These are phyloP conservation scores for Pterocles orientalis DNA, from an alignment of 2,113 vertebrate species.

Conservation along the genomic window DNA sequence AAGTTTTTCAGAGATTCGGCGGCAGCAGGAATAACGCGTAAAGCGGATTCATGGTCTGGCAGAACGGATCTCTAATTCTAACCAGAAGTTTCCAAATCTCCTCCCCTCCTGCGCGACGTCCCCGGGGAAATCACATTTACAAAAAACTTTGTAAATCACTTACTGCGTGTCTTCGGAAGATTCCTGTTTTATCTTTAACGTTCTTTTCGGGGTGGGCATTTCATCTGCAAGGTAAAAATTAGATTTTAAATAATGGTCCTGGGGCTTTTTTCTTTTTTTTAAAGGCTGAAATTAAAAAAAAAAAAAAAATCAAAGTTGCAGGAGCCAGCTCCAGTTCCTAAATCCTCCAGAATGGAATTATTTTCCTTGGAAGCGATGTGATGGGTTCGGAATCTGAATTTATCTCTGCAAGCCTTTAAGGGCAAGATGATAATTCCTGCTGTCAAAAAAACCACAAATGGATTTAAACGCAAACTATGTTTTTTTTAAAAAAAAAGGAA, in stretches of 20 bases:
- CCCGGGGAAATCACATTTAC: constrained; percentile 1
- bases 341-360: neutral
- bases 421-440: neutral
- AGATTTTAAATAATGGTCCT: neutral
- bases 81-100: constrained; percentile 6
- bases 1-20: neutral
- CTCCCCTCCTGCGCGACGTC: constrained; percentile 15
- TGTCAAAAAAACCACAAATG: constrained; percentile 11
- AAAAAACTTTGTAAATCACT: constrained; percentile 71
- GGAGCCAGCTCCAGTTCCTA: neutral
- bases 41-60: neutral
- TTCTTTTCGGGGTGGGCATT: constrained; percentile 86
- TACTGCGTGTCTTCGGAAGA: constrained; percentile 91
- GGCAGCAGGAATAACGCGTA: neutral
- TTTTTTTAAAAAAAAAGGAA: too few species aligned
- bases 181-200: constrained; percentile 88
- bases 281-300: neutral
- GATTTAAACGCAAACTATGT: neutral
- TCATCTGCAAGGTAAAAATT: constrained; percentile 85
- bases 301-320: neutral
- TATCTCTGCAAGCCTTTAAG: neutral
- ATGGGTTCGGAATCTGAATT: neutral
- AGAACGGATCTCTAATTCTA: constrained; percentile 23
- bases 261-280: neutral
- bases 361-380: neutral